Conservation (phyloP, 2,113 vertebrate species). For the Cheirogaleus medius region DNA sequence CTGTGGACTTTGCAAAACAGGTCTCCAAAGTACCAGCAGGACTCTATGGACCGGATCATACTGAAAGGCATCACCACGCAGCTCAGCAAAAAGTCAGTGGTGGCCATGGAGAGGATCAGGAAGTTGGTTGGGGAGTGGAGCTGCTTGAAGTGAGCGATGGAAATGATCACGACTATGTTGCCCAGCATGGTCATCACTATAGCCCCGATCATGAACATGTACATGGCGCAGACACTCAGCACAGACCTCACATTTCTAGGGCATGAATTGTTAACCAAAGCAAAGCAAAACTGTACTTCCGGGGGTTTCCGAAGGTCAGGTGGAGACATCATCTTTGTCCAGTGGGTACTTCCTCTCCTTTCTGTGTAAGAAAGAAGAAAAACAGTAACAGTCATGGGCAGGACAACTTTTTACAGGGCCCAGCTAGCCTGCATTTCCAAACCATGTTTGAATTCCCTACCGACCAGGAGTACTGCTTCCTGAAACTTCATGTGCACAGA, state of each 20-base stretch:
- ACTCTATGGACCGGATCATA: constrained; percentile 70
- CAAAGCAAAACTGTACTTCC: constrained; percentile 51
- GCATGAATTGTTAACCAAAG: constrained; percentile 58
- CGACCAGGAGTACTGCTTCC: not conserved
- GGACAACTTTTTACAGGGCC: not conserved
- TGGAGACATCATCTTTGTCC: constrained; percentile 38
- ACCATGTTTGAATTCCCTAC: not conserved
- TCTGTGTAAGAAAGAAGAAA: not conserved
- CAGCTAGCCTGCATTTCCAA: not conserved
- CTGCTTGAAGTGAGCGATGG: constrained; percentile 68
- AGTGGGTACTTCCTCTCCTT: not conserved
- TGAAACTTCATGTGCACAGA: rapidly evolving
- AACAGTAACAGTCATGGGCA: not conserved
- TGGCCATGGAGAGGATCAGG: constrained; percentile 70
- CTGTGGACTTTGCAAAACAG: constrained; percentile 69
- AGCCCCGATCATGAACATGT: not conserved
- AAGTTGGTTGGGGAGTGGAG: constrained; percentile 73
- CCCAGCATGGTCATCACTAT: constrained; percentile 48
- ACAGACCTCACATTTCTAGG: not conserved
- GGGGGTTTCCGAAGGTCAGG: not conserved
- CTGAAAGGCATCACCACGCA: constrained; percentile 61
- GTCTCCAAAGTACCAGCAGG: constrained; percentile 45
- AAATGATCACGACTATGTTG: constrained; percentile 57
- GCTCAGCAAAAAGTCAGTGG: constrained; percentile 60
- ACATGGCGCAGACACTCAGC: not conserved